Evolutionary conservation across 2,888 invertebrate genomes (phyloP).

Genomic region (Orthosia gracilis): DNA sequence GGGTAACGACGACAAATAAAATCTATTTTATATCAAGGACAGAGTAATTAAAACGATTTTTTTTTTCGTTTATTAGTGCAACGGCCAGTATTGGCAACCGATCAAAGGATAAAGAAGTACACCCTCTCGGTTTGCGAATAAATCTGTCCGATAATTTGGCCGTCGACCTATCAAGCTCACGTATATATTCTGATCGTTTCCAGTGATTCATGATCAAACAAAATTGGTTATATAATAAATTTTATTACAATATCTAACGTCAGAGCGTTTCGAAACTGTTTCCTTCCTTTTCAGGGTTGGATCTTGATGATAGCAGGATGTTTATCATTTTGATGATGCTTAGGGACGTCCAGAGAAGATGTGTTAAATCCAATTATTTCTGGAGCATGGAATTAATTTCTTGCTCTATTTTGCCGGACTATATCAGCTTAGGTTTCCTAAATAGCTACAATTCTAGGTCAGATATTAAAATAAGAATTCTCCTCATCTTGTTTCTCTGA

Average conservation of each 20-base stretch:
- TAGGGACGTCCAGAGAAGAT: not conserved
- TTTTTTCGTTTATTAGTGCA: constrained; percentile 34
- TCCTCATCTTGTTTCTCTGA: not conserved
- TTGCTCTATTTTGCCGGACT: not conserved
- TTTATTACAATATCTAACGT: constrained; percentile 50
- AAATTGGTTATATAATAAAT: constrained; percentile 38
- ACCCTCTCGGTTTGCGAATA: constrained; percentile 49
- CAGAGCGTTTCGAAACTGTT: constrained; percentile 13
- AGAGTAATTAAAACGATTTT: constrained; percentile 33
- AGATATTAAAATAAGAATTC: not conserved
- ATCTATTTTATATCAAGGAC: constrained; percentile 43
- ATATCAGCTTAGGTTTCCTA: not conserved
- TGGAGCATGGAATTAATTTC: not conserved
- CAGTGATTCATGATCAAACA: constrained; percentile 48
- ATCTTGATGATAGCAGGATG: constrained; percentile 36
- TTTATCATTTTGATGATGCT: constrained; percentile 36
- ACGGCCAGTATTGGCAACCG: constrained; percentile 59
- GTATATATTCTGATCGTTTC: constrained; percentile 38
- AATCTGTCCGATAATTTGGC: constrained; percentile 57
- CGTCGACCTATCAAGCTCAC: constrained; percentile 44
- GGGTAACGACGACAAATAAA: constrained; percentile 21
- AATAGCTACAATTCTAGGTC: not conserved
- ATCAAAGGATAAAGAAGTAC: constrained; percentile 66
- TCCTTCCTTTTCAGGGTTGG: constrained; percentile 28
- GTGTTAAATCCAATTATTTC: not conserved